These are phyloP conservation scores for Platycheirus rosarum DNA, from an alignment of 2,888 invertebrate genomes.

Conservation along the genomic window DNA sequence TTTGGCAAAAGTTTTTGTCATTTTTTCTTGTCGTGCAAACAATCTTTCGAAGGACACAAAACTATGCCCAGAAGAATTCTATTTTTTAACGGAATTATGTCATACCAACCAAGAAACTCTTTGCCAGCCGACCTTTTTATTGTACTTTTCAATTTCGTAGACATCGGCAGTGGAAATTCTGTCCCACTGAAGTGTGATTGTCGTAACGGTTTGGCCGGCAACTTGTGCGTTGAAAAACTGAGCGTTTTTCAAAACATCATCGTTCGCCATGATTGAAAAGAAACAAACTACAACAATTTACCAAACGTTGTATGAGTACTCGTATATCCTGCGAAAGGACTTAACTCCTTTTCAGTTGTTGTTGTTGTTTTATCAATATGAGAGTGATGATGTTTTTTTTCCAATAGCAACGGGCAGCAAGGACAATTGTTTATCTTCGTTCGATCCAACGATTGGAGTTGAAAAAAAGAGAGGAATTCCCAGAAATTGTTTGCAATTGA, in stretches of 20 bases:
- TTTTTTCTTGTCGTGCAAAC: conserved; percentile 47
- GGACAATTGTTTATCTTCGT: conserved; percentile 13
- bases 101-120: conserved; percentile 79
- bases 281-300: conserved; percentile 46
- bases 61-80: conserved; percentile 17
- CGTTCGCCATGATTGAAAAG: conserved; percentile 57
- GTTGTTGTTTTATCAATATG: conserved; percentile 40
- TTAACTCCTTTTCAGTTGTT: conserved; percentile 10
- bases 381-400: conserved; percentile 6
- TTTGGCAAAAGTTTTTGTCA: conserved; percentile 18
- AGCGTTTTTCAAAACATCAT: conserved; percentile 12
- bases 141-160: conserved; percentile 80
- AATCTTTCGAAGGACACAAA: not conserved
- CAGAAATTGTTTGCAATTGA: conserved; percentile 41
- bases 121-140: conserved; percentile 79
- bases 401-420: conserved; percentile 33
- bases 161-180: conserved; percentile 77
- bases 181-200: conserved; percentile 79
- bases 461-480: not conserved
- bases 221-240: conserved; percentile 77
- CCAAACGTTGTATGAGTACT: too few relatives aligned
- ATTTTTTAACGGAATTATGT: conserved; percentile 25
- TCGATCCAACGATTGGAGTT: conserved; percentile 24
- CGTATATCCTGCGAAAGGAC: conserved; percentile 10
- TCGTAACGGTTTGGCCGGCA: conserved; percentile 78